A percentile compares a stretch with the other conserved stretches of the same genome.
These are phyloP conservation scores for Lobophora halterata DNA, from an alignment of 2,888 invertebrate genomes.

Conservation along the genomic window DNA sequence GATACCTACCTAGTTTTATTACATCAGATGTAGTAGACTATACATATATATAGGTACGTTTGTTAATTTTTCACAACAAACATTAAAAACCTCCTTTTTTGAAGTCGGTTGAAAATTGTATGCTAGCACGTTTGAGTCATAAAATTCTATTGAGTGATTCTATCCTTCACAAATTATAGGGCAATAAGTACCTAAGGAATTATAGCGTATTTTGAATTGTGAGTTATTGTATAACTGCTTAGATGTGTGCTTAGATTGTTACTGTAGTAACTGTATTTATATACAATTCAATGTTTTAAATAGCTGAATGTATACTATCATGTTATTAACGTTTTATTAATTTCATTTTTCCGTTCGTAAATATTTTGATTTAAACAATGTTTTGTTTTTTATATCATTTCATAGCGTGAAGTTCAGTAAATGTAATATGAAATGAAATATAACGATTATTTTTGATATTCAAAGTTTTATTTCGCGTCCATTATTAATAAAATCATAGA, in stretches of 20 bases:
- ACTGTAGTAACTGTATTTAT: slow-evolving; percentile 31
- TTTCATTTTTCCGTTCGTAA: slow-evolving; percentile 16
- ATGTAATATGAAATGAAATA: slow-evolving; percentile 71
- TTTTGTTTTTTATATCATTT: slow-evolving; percentile 63
- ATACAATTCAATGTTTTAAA: slow-evolving; percentile 34
- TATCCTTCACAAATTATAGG: too few species aligned
- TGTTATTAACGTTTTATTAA: slow-evolving; percentile 7
- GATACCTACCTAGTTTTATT: too few species aligned
- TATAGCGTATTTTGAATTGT: background rate
- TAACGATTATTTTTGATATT: slow-evolving; percentile 65
- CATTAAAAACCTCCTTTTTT: too few species aligned
- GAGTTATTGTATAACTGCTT: slow-evolving; percentile 2
- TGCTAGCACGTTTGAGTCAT: too few species aligned
- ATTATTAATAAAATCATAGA: slow-evolving; percentile 2
- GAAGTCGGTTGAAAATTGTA: too few species aligned
- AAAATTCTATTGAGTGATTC: too few species aligned
- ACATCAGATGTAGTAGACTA: too few species aligned
- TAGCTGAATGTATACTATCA: slow-evolving; percentile 11
- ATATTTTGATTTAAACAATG: slow-evolving; percentile 14
- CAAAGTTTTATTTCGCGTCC: slow-evolving; percentile 36
- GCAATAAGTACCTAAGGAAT: slow-evolving; percentile 15
- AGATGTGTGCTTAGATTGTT: slow-evolving; percentile 23
- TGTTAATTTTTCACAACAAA: too few species aligned
- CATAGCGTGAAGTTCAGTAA: slow-evolving; percentile 52
- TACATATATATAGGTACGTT: too few species aligned